Evolutionary conservation across 1,140 invertebrate genomes (phyloP).

Genomic region (Polypedilum vanderplanki): DNA sequence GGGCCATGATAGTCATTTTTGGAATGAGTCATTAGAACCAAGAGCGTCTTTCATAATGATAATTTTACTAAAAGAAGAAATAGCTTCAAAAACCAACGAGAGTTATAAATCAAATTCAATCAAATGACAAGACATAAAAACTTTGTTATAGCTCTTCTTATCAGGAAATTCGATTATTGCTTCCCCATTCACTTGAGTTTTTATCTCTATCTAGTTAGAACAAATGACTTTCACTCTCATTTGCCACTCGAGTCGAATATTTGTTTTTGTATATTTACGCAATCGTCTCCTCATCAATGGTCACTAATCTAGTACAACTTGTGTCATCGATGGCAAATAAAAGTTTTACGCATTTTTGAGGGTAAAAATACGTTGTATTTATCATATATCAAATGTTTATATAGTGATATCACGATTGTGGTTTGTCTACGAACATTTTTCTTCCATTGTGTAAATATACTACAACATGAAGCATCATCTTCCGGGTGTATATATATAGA

Average conservation of each 20-base stretch:
- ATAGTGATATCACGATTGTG: neutral
- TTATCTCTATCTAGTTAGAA: neutral
- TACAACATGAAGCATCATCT: constrained; percentile 1
- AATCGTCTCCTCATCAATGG: neutral
- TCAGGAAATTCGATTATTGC: constrained; percentile 23
- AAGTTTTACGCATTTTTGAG: neutral
- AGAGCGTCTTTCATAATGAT: constrained; percentile 14
- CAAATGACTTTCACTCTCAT: neutral
- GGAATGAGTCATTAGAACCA: constrained; percentile 5
- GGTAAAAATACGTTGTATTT: neutral
- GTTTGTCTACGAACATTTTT: neutral
- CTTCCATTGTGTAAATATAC: neutral
- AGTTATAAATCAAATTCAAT: constrained; percentile 24
- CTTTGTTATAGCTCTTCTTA: neutral
- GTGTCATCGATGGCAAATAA: constrained; percentile 22
- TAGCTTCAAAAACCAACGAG: neutral
- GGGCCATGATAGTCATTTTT: constrained; percentile 21
- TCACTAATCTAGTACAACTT: neutral
- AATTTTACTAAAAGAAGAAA: neutral
- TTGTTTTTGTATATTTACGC: neutral
- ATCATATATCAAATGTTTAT: neutral
- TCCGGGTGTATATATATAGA: neutral
- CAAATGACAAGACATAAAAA: neutral
- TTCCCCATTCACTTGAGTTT: neutral
- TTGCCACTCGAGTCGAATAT: neutral